phyloP scores from a whole-genome alignment of 2,113 vertebrate species.

The zebrafish (Danio rerio) region GRCz12tu NC_133176.1:6105501-6106000 shows the following conservation, averaged over 20 bases:
- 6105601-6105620: background rate
- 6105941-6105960: background rate
- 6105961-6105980: constrained; percentile 2
- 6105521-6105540: too few species aligned
- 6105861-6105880: background rate
- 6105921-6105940: background rate
- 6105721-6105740: background rate
- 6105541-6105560: too few species aligned
- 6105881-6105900: constrained; percentile 13
- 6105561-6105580: too few species aligned
- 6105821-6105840: background rate
- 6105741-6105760: background rate
- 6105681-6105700: background rate
- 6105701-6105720: background rate
- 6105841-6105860: background rate
- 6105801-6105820: background rate
- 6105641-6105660: background rate
- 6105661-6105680: background rate
- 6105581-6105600: background rate
- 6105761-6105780: constrained; percentile 26
- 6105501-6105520: background rate
- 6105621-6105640: background rate
- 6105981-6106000: background rate
- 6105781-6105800: background rate
- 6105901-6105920: background rate